These are phyloP conservation scores for Oryzias dopingdopingensis DNA, from an alignment of 2,797 vertebrate genomes.

Conservation along the genomic window DNA sequence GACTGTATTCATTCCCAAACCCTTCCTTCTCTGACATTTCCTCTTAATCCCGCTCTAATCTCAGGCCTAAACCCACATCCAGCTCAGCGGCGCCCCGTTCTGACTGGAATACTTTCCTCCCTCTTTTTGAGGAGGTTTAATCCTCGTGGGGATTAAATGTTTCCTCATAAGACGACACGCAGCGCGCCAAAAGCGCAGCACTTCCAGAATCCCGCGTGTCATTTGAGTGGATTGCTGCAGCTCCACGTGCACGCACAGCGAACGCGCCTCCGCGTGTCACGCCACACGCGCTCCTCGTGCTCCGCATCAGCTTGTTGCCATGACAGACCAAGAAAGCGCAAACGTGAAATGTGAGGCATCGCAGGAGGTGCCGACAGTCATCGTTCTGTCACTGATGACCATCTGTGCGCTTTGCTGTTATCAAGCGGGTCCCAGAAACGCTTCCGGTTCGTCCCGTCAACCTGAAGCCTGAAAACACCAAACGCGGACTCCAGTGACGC, in stretches of 20 bases:
- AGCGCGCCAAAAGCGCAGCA: conserved; percentile 20
- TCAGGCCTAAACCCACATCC: conserved; percentile 26
- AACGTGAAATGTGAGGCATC: conserved; percentile 8
- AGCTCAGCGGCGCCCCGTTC: conserved; percentile 28
- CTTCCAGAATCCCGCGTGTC: neutral
- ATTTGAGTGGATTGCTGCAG: neutral
- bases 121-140: conserved; percentile 51
- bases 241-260: conserved; percentile 13
- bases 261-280: conserved; percentile 3
- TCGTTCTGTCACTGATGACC: conserved; percentile 21
- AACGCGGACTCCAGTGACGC: too few species aligned
- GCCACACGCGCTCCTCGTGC: neutral
- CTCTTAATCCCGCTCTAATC: conserved; percentile 54
- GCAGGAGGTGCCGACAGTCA: conserved; percentile 20
- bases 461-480: neutral
- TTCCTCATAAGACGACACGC: conserved; percentile 41
- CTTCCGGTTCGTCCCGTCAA: neutral
- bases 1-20: conserved; percentile 37
- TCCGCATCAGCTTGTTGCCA: conserved; percentile 12
- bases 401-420: conserved; percentile 21
- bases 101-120: conserved; percentile 36
- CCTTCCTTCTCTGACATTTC: conserved; percentile 49
- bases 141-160: conserved; percentile 53
- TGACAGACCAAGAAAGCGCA: conserved; percentile 17
- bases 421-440: neutral